Base-by-base conservation (phyloP, 2,888 invertebrate species). In the Germaria angustata region DNA sequence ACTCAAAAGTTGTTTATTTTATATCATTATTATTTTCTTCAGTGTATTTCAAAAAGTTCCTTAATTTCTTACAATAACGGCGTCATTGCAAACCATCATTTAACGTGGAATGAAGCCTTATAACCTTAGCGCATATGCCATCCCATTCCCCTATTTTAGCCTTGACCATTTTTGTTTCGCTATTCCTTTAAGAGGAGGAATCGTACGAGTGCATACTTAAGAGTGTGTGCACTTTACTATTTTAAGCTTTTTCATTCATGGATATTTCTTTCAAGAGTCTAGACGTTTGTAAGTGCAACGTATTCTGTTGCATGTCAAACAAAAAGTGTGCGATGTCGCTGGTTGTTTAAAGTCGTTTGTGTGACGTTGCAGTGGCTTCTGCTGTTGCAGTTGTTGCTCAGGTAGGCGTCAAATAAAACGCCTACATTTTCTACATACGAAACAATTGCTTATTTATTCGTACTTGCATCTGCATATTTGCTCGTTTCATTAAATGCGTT, bases 181-280 rank as follows among this genome's bases (percentile, higher is more conserved):
- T 76, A 22, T 39, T 69, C 51, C 77, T 61, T 51, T n/a, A 17
- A 17, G 20, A 61, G 41, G 7, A 59, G 66, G n/a, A 44, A n/a
- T n/a, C n/a, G 51, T 17, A 57, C 15, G 41, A 57, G 34, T 59
- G 15, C 13, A 17, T 24, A 69, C 51, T 61, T 34, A 53, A 39
- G 9, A 17, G 20, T 63, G 53, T 49, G 39, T 75, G 55, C 72
- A 72, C 51, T 72, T 78, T 72, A 72, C 72, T 72, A 79, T 79
- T 79, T 72, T 66, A 79, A 77, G 77, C 77, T 77, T 69, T 77
- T 77, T 72, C 71, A 79, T 79, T 79, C 79, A 79, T 79, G 79
- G 72, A 66, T 66, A 57, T 79, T 72, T 59, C 65, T 72, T 65
- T 72, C 57, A 79, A 79, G 72, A 78, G 81, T 81, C 81, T 81